Evolutionary conservation across 2,113 vertebrate genomes (phyloP).

Genomic region (Notarius lentiginosus): DNA sequence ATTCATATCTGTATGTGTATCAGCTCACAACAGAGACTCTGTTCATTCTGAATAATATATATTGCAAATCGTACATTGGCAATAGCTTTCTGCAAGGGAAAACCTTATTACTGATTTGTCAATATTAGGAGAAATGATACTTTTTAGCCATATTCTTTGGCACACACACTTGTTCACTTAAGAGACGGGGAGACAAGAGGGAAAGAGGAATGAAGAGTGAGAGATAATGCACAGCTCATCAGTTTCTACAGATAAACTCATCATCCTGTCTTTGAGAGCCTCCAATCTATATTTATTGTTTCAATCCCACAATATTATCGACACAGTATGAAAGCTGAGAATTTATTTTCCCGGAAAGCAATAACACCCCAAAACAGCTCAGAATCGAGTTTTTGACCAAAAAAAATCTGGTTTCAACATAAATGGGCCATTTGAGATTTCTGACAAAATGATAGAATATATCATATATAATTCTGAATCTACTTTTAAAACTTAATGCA

Average conservation of each 20-base stretch:
- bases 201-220: not conserved
- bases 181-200: not conserved
- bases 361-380: not conserved
- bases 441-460: not conserved
- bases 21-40: not conserved
- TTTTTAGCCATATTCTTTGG: not conserved
- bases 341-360: conserved; percentile 6
- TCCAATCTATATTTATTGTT: conserved; percentile 22
- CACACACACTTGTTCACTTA: not conserved
- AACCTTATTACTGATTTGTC: not conserved
- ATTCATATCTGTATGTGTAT: not conserved
- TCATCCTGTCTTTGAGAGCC: conserved; percentile 10
- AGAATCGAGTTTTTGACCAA: not conserved
- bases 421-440: not conserved
- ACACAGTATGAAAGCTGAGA: conserved; percentile 10
- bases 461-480: not conserved
- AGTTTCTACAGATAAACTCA: conserved; percentile 14
- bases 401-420: not conserved
- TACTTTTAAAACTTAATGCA: not conserved
- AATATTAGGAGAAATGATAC: not conserved
- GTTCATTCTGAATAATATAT: not conserved
- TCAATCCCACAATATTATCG: conserved; percentile 6
- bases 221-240: conserved; percentile 17
- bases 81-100: not conserved
- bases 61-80: not conserved